phyloP scores from a whole-genome alignment of 2,888 invertebrate species.

The Pammene fasciana region DNA sequence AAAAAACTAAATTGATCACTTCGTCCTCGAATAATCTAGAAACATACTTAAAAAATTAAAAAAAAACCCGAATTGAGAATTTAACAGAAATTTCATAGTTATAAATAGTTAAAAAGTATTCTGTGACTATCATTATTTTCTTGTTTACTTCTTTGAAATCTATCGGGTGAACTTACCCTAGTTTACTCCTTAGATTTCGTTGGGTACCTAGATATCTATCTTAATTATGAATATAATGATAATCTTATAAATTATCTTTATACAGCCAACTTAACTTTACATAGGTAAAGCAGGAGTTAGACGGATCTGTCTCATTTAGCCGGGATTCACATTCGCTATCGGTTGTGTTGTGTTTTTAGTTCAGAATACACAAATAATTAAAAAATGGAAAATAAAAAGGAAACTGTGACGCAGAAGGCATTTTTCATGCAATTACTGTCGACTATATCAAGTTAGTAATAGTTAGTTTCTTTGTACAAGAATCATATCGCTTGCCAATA shows the following conservation, averaged over 20 bases:
- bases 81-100: too few relatives aligned
- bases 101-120: too few relatives aligned
- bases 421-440: constrained; percentile 44
- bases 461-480: too few relatives aligned
- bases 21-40: too few relatives aligned
- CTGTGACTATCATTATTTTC: too few relatives aligned
- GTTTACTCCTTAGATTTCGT: not conserved
- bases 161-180: not conserved
- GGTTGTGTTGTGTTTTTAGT: constrained; percentile 25
- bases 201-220: not conserved
- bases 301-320: constrained; percentile 22
- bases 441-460: constrained; percentile 45
- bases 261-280: not conserved
- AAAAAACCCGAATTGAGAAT: too few relatives aligned
- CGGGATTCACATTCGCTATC: not conserved
- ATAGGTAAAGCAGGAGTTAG: not conserved
- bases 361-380: not conserved
- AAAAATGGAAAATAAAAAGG: constrained; percentile 18
- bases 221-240: constrained; percentile 2
- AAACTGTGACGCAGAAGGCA: constrained; percentile 27
- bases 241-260: constrained; percentile 18
- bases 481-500: too few relatives aligned
- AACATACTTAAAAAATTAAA: too few relatives aligned
- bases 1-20: too few relatives aligned
- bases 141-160: too few relatives aligned